phyloP scores from a whole-genome alignment of 2,797 vertebrate genomes.

The Phalloptychus januarius region DNA sequence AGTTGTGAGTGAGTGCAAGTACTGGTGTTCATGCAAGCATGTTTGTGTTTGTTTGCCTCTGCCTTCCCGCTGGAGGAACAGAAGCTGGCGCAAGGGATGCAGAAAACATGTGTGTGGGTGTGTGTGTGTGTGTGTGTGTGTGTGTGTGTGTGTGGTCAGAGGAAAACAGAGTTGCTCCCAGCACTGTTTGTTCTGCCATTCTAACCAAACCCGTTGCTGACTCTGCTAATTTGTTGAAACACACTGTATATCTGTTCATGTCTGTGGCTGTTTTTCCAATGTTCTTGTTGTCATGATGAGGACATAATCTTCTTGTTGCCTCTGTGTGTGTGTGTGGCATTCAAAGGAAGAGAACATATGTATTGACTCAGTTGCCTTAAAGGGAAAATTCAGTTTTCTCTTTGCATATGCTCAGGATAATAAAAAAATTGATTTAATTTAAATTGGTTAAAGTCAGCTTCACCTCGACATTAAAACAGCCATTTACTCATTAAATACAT shows the following conservation, averaged over 20 bases:
- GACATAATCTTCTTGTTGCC: conserved; percentile 14
- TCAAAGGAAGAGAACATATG: background rate
- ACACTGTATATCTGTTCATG: conserved; percentile 4
- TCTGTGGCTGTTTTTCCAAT: conserved; percentile 7
- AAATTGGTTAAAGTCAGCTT: background rate
- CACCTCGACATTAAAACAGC: background rate
- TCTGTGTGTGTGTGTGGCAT: background rate
- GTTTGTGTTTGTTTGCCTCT: conserved; percentile 43
- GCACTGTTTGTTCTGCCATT: conserved; percentile 34
- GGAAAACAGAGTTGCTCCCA: conserved; percentile 16
- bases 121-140: conserved; percentile 10
- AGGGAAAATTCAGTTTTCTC: background rate
- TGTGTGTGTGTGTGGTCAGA: conserved; percentile 4
- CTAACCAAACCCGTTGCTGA: conserved; percentile 33
- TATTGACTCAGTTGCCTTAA: background rate
- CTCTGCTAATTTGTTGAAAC: conserved; percentile 45
- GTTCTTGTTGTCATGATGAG: conserved; percentile 39
- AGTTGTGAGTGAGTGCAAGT: conserved; percentile 16
- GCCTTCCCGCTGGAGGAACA: conserved; percentile 33
- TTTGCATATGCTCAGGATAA: background rate
- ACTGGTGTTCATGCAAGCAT: conserved; percentile 1
- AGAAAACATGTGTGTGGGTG: conserved; percentile 12
- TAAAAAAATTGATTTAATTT: background rate
- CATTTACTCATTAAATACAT: background rate
- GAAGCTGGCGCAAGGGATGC: conserved; percentile 29